A percentile compares a stretch with the other conserved stretches of the same genome.
Evolutionary conservation across 2,113 vertebrate genomes (phyloP).

Genomic region (Notiomystis cincta): DNA sequence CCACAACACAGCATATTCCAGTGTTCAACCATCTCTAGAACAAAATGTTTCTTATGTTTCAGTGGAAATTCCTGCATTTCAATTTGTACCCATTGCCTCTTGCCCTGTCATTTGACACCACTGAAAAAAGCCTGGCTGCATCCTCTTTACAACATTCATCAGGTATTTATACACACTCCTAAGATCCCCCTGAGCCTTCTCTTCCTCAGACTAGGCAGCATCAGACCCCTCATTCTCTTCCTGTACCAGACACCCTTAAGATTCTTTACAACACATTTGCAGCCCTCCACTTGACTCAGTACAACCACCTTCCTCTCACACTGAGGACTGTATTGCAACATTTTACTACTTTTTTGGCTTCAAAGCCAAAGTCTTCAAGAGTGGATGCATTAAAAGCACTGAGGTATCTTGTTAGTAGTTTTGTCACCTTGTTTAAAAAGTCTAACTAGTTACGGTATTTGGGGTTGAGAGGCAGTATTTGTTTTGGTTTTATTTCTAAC

Average conservation of each 20-base stretch:
- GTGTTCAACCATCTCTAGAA: background rate
- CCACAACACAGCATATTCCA: background rate
- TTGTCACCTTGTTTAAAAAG: background rate
- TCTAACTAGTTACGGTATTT: background rate
- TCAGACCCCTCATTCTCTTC: background rate
- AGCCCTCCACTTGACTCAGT: background rate
- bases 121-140: background rate
- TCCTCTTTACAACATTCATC: background rate
- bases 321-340: background rate
- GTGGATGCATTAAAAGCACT: background rate
- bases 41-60: background rate
- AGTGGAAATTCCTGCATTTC: background rate
- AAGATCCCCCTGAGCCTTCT: background rate
- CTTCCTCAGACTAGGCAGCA: background rate
- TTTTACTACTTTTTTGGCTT: background rate
- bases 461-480: background rate
- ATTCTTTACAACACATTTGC: background rate
- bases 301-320: fast-evolving
- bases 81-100: background rate
- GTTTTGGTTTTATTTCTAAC: background rate
- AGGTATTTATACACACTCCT: background rate
- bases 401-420: background rate
- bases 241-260: background rate
- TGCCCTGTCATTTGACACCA: background rate
- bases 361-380: background rate